phyloP scores from a whole-genome alignment of 1,140 invertebrate species.

The Euwallacea fornicatus region DNA sequence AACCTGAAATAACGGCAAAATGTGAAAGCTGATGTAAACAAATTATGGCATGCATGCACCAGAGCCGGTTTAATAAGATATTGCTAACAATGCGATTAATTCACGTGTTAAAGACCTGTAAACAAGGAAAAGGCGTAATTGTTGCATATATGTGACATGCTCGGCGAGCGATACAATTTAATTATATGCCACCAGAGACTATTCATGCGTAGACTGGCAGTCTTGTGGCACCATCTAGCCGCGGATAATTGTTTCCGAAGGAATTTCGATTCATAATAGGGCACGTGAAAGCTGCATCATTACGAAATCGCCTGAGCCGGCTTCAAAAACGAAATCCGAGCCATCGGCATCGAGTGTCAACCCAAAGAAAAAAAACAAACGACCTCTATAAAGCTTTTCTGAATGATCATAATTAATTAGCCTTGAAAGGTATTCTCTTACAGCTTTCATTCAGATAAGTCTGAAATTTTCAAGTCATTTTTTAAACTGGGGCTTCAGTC shows the following conservation, averaged over 20 bases:
- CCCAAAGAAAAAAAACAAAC: conserved; percentile 31
- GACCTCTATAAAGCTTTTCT: conserved; percentile 23
- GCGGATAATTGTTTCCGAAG: too few relatives aligned
- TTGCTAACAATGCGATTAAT: conserved; percentile 20
- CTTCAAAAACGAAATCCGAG: conserved; percentile 15
- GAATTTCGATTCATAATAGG: too few relatives aligned
- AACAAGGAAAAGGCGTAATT: conserved; percentile 27
- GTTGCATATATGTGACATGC: conserved; percentile 21
- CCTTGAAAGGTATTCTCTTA: conserved; percentile 36
- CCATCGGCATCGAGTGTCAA: conserved; percentile 20
- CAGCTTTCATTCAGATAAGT: conserved; percentile 35
- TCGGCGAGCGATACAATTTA: conserved; percentile 15
- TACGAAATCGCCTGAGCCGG: too few relatives aligned
- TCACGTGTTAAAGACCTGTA: conserved; percentile 26
- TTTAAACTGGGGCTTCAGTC: conserved; percentile 36
- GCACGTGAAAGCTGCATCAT: too few relatives aligned
- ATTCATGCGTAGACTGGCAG: too few relatives aligned
- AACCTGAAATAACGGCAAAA: not conserved
- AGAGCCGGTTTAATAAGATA: not conserved
- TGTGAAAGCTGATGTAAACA: not conserved
- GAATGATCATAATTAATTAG: conserved; percentile 37
- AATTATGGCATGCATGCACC: not conserved
- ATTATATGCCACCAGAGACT: not conserved
- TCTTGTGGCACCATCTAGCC: too few relatives aligned
- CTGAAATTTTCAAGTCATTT: conserved; percentile 35